These are phyloP conservation scores for Beroe forskalii DNA, from an alignment of 37 sponge, comb jelly and placozoan genomes.

Conservation along the genomic window DNA sequence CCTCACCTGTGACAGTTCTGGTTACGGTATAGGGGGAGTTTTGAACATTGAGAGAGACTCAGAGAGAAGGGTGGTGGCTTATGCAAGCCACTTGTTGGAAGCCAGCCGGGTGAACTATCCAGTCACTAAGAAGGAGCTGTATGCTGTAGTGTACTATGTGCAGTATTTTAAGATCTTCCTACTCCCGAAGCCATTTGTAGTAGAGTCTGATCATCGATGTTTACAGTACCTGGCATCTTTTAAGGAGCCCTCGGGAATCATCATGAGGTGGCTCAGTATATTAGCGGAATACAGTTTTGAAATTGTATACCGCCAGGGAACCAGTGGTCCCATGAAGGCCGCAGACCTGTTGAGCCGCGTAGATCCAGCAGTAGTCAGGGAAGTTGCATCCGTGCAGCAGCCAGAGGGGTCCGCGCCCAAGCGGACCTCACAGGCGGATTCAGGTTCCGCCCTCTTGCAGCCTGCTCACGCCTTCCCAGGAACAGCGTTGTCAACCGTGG, in stretches of 20 bases:
- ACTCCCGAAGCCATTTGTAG: neutral
- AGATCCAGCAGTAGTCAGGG: neutral
- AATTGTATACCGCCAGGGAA: neutral
- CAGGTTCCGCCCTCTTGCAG: neutral
- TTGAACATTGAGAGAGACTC: neutral
- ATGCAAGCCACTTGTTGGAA: neutral
- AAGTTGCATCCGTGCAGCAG: neutral
- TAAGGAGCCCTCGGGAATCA: neutral
- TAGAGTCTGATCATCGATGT: slow-evolving; percentile 8
- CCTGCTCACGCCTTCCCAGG: neutral
- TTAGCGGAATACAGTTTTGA: neutral
- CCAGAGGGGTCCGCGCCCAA: neutral
- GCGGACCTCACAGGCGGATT: neutral
- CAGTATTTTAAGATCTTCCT: neutral
- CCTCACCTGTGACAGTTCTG: slow-evolving; percentile 43
- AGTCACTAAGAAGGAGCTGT: neutral
- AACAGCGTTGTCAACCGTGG: neutral
- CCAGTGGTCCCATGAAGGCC: neutral
- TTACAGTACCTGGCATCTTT: neutral
- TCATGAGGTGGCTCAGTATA: neutral
- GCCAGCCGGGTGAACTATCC: neutral
- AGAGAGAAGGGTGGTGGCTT: neutral
- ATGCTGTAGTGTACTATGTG: neutral
- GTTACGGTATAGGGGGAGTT: slow-evolving; percentile 58
- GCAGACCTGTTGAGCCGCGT: neutral